Conservation (phyloP, 2,888 invertebrate genomes). For the Noctua janthe region DNA sequence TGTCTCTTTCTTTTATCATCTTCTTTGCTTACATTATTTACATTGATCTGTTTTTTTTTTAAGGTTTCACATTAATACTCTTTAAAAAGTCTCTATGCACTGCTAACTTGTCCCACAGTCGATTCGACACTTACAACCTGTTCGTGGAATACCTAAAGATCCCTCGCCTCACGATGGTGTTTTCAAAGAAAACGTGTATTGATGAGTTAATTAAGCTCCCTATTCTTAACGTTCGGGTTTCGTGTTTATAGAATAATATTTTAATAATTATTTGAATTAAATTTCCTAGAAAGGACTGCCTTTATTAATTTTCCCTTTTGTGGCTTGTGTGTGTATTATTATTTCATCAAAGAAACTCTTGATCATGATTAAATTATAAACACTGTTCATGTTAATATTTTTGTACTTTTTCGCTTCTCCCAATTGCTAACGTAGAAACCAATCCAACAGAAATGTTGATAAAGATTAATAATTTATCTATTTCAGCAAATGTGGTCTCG, state of each 20-base stretch:
- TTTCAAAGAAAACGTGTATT: constrained; percentile 83
- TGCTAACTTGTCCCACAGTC: constrained; percentile 63
- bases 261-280: constrained; percentile 44
- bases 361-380: constrained; percentile 5
- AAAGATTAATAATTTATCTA: constrained; percentile 1
- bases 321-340: constrained; percentile 41
- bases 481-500: constrained; percentile 1
- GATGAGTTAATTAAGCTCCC: constrained; percentile 82
- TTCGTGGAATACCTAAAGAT: constrained; percentile 78
- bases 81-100: constrained; percentile 9
- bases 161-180: constrained; percentile 72
- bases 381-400: constrained; percentile 20
- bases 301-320: constrained; percentile 47
- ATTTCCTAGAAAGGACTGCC: constrained; percentile 27
- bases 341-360: constrained; percentile 28
- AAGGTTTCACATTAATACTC: not conserved
- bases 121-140: constrained; percentile 73
- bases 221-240: constrained; percentile 60
- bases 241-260: constrained; percentile 56
- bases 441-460: not conserved
- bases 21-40: not conserved
- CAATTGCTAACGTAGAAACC: not conserved
- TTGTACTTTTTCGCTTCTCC: not conserved
- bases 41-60: not conserved
- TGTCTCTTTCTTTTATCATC: not conserved